Conservation (phyloP, 2,113 vertebrate species). For the Furnarius figulus region DNA sequence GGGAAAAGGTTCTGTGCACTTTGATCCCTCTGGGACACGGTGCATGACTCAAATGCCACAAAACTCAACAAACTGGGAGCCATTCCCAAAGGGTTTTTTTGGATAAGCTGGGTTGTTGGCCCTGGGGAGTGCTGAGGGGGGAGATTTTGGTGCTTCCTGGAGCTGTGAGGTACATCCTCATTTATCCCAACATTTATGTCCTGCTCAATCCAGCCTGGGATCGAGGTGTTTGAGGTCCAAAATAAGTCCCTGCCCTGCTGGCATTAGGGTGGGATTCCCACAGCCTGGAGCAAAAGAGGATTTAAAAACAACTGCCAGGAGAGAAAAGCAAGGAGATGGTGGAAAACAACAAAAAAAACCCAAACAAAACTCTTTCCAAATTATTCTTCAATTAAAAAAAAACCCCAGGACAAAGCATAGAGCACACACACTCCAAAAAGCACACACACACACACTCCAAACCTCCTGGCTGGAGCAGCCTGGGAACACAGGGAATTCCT, state of each 20-base stretch:
- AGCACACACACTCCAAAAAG: background rate
- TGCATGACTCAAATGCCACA: background rate
- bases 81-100: background rate
- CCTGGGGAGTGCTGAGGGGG: rapidly evolving
- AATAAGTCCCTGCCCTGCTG: background rate
- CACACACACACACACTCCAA: background rate
- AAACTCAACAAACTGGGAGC: background rate
- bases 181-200: background rate
- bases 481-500: rapidly evolving
- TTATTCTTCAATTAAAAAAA: background rate
- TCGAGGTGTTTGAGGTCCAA: rapidly evolving
- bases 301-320: background rate
- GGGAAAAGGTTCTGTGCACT: background rate
- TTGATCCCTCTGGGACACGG: background rate
- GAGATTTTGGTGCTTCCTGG: no score
- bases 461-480: rapidly evolving
- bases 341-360: background rate
- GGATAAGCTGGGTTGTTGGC: rapidly evolving
- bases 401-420: background rate
- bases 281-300: no score
- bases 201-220: background rate
- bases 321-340: background rate
- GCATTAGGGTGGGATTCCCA: background rate
- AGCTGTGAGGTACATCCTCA: rapidly evolving
- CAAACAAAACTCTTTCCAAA: background rate